Evolutionary conservation across 2,797 vertebrate genomes (phyloP).

Genomic region (Tapera naevia): DNA sequence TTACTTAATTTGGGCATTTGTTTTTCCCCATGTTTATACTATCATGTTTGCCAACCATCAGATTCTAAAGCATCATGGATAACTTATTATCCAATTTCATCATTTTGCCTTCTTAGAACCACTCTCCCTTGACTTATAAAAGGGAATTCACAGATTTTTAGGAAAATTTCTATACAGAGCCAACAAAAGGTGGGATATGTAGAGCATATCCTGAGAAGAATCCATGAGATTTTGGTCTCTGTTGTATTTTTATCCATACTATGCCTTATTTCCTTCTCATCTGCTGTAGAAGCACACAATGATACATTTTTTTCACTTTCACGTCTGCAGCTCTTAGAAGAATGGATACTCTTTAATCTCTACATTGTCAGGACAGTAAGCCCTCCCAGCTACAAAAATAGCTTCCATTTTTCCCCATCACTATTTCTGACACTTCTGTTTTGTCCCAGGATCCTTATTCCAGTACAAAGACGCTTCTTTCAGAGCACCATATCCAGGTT

Average conservation of each 20-base stretch:
- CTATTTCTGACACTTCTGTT: not conserved
- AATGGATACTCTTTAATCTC: not conserved
- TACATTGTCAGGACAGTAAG: not conserved
- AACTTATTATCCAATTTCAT: not conserved
- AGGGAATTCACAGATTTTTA: not conserved
- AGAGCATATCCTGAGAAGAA: not conserved
- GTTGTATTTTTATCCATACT: not conserved
- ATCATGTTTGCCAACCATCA: not conserved
- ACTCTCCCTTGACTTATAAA: not conserved
- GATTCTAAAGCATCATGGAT: not conserved
- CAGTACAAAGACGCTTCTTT: not conserved
- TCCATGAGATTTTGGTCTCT: not conserved
- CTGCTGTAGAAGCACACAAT: not conserved
- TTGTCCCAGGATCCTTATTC: not conserved
- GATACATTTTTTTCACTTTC: not conserved
- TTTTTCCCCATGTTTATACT: not conserved
- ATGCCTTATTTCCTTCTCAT: not conserved
- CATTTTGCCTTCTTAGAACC: not conserved
- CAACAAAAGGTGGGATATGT: not conserved
- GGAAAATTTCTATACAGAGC: not conserved
- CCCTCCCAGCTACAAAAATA: not conserved
- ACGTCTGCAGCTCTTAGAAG: not conserved
- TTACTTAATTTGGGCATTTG: not conserved
- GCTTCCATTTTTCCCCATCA: not conserved
- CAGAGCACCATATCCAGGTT: not conserved